Base-by-base conservation (phyloP, 2,888 invertebrate species). In the Nipponacmea schrenckii region DNA sequence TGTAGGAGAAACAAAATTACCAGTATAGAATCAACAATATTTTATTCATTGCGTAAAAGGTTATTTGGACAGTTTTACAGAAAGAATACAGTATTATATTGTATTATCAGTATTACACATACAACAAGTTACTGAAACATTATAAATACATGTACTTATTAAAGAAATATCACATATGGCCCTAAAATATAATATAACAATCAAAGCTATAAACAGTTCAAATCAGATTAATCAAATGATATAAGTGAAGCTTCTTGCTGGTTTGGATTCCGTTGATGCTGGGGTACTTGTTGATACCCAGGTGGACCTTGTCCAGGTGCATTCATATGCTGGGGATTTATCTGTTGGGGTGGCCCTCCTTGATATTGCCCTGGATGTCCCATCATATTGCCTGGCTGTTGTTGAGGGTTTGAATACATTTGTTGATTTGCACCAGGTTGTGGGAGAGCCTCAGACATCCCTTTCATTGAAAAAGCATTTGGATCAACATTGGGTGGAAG, bases 301-400 rank as follows among this genome's bases (percentile, higher is more conserved):
- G 20, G 56, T 5, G 56, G 56, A 8, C 24, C 24, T 20, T 56
- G 56, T 68, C 62, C 17, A 62, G 44, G 24, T 31, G 50, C 72
- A 56, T 63, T 72, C 45, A 62, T 77, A 70, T 77, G 80, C 62
- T 77, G 74, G 66, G 76, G 71, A 64, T 75, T 78, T 26, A 78
- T 80, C 62, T 77, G 78, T 26, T 75, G 79, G 24, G 73, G 70
- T 31, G 73, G 68, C 62, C 68, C 46, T 66, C 68, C 64, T 10
- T 20, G 17, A 64, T 64, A 39, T 46, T 63, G 73, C 69, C 17
- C 64, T 24, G 44, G 39, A 66, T 66, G 64, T 24, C 50, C 44
- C 64, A 65, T 48, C 62, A 50, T 44, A 20, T 20, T 44, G 12
- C 44, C 39, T 8, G 39, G 39, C 12, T 48, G 67, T 45, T 67